Evolutionary conservation across 2,113 vertebrate genomes (phyloP).

Genomic region (Ameiurus melas): DNA sequence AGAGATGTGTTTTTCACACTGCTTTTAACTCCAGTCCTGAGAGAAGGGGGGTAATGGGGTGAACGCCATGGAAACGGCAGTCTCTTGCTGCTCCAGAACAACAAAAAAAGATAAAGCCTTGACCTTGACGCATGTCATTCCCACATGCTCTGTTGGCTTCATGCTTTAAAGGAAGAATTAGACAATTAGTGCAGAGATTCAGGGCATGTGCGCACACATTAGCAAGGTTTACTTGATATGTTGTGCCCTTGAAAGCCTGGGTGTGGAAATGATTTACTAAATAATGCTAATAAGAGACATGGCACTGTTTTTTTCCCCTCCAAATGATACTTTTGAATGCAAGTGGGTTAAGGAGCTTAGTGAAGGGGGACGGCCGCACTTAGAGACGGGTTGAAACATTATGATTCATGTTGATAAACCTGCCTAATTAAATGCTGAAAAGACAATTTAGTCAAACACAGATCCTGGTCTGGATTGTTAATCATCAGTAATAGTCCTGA

Average conservation of each 20-base stretch:
- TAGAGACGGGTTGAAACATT: not conserved
- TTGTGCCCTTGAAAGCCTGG: constrained; percentile 18
- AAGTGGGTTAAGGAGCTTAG: not conserved
- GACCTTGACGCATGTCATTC: constrained; percentile 33
- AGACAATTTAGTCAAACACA: not conserved
- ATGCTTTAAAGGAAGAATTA: not conserved
- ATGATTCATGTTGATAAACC: not conserved
- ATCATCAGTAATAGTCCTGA: not conserved
- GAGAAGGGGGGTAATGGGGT: constrained; percentile 16
- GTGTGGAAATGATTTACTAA: constrained; percentile 19
- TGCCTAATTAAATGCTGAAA: not conserved
- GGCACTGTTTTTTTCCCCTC: not conserved
- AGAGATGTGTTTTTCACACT: not conserved
- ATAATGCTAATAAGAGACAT: constrained; percentile 2
- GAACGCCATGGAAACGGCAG: constrained; percentile 36
- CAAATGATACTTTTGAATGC: not conserved
- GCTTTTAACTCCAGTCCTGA: not conserved
- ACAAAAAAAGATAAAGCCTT: not conserved
- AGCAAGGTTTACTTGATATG: not conserved
- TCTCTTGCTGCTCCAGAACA: constrained; percentile 11
- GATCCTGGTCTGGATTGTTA: not conserved
- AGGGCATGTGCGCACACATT: not conserved
- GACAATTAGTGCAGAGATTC: constrained; percentile 16
- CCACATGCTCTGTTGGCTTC: not conserved
- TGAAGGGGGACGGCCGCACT: not conserved